Conservation (phyloP, 2,888 invertebrate species). For the Chloroclystis v-ata region DNA sequence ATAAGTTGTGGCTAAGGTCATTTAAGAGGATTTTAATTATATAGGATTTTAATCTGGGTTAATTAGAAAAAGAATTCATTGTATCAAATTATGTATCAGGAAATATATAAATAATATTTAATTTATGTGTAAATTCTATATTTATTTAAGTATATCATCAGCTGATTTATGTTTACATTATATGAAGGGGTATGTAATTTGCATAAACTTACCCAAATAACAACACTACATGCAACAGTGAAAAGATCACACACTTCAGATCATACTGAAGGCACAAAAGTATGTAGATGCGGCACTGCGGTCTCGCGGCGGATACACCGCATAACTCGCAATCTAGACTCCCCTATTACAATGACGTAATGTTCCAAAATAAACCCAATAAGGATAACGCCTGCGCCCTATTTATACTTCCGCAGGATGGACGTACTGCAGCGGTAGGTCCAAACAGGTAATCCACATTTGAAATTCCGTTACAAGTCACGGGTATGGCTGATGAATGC, state of each 20-base stretch:
- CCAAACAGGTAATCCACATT: conserved; percentile 3
- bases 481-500: conserved; percentile 31
- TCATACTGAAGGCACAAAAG: conserved; percentile 10
- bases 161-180: conserved; percentile 1
- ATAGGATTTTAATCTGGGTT: no score
- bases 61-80: no score
- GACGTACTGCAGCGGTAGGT: conserved; percentile 9
- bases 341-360: conserved; percentile 69
- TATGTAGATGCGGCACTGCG: conserved; percentile 12
- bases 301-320: conserved; percentile 34
- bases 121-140: no score
- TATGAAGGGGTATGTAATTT: neutral
- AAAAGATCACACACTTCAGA: conserved; percentile 12
- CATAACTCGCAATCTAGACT: conserved; percentile 35
- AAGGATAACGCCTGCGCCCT: conserved; percentile 51
- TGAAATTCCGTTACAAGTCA: conserved; percentile 21
- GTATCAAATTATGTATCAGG: no score
- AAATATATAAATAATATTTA: no score
- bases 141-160: neutral
- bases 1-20: no score
- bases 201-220: neutral
- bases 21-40: no score
- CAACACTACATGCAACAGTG: conserved; percentile 14
- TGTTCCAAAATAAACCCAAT: conserved; percentile 74
- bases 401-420: conserved; percentile 43